Conservation (phyloP, 2,888 invertebrate species). For the Arenicola marina region DNA sequence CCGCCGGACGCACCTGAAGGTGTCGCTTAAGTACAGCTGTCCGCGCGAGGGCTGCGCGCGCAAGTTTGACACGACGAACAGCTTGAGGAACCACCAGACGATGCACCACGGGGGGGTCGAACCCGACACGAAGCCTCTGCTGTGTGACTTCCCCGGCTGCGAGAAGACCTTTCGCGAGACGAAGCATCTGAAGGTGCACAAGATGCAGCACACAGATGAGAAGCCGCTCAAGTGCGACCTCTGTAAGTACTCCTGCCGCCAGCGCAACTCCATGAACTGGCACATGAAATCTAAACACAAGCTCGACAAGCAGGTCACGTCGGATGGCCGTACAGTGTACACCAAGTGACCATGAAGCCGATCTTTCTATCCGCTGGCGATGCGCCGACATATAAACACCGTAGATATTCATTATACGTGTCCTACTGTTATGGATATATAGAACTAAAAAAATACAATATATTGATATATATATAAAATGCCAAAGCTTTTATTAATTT, state of each 20-base stretch:
- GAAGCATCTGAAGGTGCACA: constrained; percentile 37
- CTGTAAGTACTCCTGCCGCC: constrained; percentile 35
- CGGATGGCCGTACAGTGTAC: constrained; percentile 34
- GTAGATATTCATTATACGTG: too few relatives aligned
- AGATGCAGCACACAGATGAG: constrained; percentile 36
- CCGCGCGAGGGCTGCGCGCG: constrained; percentile 10
- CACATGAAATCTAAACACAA: constrained; percentile 40
- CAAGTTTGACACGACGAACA: constrained; percentile 7
- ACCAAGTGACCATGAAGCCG: too few relatives aligned
- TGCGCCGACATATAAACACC: too few relatives aligned
- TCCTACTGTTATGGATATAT: too few relatives aligned
- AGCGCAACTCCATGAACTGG: constrained; percentile 41
- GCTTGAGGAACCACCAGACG: constrained; percentile 10
- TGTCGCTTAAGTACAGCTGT: neutral
- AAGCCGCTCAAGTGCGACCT: constrained; percentile 33
- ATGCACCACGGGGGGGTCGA: too few relatives aligned
- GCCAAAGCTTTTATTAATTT: too few relatives aligned
- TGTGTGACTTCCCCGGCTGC: constrained; percentile 33
- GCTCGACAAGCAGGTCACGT: constrained; percentile 29
- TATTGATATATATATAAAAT: too few relatives aligned
- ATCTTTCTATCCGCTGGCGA: too few relatives aligned
- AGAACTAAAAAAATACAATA: too few relatives aligned
- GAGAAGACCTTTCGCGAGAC: constrained; percentile 33
- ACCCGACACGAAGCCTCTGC: constrained; percentile 16
- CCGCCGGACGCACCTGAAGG: constrained; percentile 16